A percentile compares a stretch with the other conserved stretches of the same genome.
Conservation (phyloP, 2,888 invertebrate species). For the Eustalomyia histrio region DNA sequence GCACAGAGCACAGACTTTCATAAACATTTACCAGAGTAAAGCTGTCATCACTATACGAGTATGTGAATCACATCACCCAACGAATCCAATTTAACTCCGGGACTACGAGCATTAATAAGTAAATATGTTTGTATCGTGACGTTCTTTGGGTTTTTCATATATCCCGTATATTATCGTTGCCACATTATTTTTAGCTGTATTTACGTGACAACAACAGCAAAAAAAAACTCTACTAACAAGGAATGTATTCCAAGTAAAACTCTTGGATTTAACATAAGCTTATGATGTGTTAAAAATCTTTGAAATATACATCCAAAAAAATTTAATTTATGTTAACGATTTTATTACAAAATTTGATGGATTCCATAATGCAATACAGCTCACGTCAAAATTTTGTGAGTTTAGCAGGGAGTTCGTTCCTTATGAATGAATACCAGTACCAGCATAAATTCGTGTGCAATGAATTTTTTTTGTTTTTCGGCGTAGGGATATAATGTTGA, state of each 20-base stretch:
- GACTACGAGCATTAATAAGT: slow-evolving; percentile 53
- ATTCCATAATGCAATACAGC: too few species aligned
- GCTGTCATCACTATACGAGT: slow-evolving; percentile 26
- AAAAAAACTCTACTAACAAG: not conserved
- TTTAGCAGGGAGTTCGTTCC: too few species aligned
- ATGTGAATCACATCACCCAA: slow-evolving; percentile 14
- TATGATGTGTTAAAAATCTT: too few species aligned
- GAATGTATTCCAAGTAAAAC: not conserved
- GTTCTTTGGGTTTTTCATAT: slow-evolving; percentile 33
- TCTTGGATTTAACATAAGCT: too few species aligned
- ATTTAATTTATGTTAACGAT: too few species aligned
- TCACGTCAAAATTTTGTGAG: too few species aligned
- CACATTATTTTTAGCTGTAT: slow-evolving; percentile 57
- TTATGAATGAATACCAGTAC: not conserved
- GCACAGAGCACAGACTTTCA: slow-evolving; percentile 22
- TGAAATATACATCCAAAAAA: too few species aligned
- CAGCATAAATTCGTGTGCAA: slow-evolving; percentile 55
- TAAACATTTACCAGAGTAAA: slow-evolving; percentile 21
- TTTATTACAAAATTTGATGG: too few species aligned
- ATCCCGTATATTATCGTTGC: slow-evolving; percentile 56
- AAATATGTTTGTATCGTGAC: slow-evolving; percentile 32
- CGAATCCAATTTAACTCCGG: slow-evolving; percentile 54
- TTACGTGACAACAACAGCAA: slow-evolving; percentile 41
- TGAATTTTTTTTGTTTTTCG: slow-evolving; percentile 2
- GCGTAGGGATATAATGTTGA: slow-evolving; percentile 36